These are phyloP conservation scores for Synergus itoensis DNA, from an alignment of 2,888 invertebrate species.

Conservation along the genomic window DNA sequence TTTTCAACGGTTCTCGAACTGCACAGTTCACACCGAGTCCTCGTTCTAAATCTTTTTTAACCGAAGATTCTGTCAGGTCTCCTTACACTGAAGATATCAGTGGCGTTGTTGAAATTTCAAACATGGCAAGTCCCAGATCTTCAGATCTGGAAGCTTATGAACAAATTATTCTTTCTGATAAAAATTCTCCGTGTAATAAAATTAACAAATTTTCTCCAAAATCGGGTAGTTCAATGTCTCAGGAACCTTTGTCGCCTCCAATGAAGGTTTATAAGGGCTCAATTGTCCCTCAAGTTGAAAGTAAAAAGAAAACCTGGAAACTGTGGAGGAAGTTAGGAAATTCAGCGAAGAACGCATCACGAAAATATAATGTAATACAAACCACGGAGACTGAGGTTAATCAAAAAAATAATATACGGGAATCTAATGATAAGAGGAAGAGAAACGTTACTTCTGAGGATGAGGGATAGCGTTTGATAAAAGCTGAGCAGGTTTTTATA, in stretches of 20 bases:
- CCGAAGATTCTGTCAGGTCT: not conserved
- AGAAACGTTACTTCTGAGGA: not conserved
- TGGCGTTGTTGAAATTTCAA: not conserved
- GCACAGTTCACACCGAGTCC: not conserved
- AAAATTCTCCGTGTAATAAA: not conserved
- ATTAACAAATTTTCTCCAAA: not conserved
- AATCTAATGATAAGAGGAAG: not conserved
- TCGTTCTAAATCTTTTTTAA: not conserved
- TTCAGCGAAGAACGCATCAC: constrained; percentile 25
- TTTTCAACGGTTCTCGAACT: not conserved
- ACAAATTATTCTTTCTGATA: not conserved
- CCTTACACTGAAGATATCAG: not conserved
- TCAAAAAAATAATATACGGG: not conserved
- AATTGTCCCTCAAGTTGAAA: not conserved
- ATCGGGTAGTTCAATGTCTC: not conserved
- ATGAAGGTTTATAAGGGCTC: constrained; percentile 18
- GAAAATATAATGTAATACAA: constrained; percentile 34
- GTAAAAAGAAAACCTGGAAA: constrained; percentile 55
- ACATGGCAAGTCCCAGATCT: not conserved
- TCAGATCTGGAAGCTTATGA: not conserved
- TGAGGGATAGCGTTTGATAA: not conserved
- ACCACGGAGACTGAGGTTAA: not conserved
- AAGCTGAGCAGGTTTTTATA: not conserved
- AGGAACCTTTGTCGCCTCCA: not conserved
- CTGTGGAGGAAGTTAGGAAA: constrained; percentile 59